Conservation (phyloP, 2,888 invertebrate species). For the Lissocephala sabroskyi region DNA sequence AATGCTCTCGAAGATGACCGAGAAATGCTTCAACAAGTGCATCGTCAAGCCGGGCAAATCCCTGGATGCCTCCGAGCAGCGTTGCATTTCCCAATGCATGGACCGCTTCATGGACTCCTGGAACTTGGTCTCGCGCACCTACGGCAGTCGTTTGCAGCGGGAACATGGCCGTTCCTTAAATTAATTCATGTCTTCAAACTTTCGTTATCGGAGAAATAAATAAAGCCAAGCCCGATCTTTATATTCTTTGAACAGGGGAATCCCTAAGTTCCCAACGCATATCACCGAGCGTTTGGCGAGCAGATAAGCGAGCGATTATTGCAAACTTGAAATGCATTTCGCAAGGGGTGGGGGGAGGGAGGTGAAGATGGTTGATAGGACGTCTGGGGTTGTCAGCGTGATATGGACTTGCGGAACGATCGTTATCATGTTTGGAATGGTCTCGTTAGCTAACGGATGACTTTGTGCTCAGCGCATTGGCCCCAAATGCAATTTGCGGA, state of each 20-base stretch:
- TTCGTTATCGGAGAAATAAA: too few species aligned
- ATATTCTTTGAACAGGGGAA: too few species aligned
- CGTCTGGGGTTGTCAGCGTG: too few species aligned
- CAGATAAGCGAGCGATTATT: too few species aligned
- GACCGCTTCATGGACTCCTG: constrained; percentile 97
- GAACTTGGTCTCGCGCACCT: constrained; percentile 92
- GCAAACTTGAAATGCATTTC: too few species aligned
- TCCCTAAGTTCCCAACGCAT: too few species aligned
- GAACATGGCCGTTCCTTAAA: constrained; percentile 73
- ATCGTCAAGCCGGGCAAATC: constrained; percentile 91
- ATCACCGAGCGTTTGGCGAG: too few species aligned
- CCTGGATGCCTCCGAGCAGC: constrained; percentile 89
- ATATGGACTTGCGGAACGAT: too few species aligned
- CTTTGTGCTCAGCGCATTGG: constrained; percentile 28
- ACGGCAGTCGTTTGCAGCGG: constrained; percentile 86
- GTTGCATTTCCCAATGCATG: constrained; percentile 97
- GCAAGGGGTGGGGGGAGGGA: too few species aligned
- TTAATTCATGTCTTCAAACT: too few species aligned
- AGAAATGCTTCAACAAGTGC: constrained; percentile 97
- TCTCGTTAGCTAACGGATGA: constrained; percentile 71
- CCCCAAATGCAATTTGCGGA: constrained; percentile 38
- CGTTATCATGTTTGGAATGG: constrained; percentile 73
- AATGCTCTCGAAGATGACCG: constrained; percentile 91
- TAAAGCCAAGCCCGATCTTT: too few species aligned
- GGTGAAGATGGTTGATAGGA: too few species aligned